Percentiles rank a stretch among this genome's conserved stretches.
Evolutionary conservation across 2,888 invertebrate genomes (phyloP).

Genomic region (Agonopterix arenella): DNA sequence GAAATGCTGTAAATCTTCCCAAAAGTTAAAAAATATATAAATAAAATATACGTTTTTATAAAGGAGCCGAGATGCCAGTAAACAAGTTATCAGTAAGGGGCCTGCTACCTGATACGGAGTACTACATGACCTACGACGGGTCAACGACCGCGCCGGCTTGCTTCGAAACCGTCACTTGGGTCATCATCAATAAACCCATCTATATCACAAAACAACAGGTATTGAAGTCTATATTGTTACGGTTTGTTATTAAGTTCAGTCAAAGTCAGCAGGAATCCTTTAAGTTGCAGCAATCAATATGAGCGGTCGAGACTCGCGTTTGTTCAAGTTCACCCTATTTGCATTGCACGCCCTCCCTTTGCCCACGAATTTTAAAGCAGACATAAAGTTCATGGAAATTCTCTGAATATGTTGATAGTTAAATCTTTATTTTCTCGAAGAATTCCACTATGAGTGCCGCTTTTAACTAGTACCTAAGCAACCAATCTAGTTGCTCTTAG

Average conservation of each 20-base stretch:
- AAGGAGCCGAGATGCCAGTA: slow-evolving; percentile 90
- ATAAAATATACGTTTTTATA: too few relatives aligned
- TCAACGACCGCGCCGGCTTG: slow-evolving; percentile 98
- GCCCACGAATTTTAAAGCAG: slow-evolving; percentile 20
- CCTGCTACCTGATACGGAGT: slow-evolving; percentile 93
- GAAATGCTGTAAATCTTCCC: too few relatives aligned
- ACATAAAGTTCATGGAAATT: slow-evolving; percentile 24
- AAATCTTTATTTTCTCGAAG: too few relatives aligned
- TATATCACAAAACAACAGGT: slow-evolving; percentile 99
- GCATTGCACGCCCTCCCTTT: slow-evolving; percentile 35
- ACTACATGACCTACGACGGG: slow-evolving; percentile 99
- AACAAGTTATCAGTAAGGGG: slow-evolving; percentile 91
- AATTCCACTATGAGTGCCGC: too few relatives aligned
- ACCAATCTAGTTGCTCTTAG: too few relatives aligned
- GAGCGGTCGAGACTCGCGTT: slow-evolving; percentile 29
- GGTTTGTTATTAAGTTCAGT: too few relatives aligned
- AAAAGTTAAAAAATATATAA: too few relatives aligned
- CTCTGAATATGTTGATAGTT: too few relatives aligned
- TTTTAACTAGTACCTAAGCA: too few relatives aligned
- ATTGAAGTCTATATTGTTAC: background rate
- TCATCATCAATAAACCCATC: slow-evolving; percentile 98
- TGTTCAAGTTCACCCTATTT: slow-evolving; percentile 41
- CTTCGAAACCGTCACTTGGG: slow-evolving; percentile 99
- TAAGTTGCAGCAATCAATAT: slow-evolving; percentile 37
- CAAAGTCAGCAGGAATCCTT: slow-evolving; percentile 9